Conservation (phyloP, 2,888 invertebrate genomes). For the Eupeodes latifasciatus region DNA sequence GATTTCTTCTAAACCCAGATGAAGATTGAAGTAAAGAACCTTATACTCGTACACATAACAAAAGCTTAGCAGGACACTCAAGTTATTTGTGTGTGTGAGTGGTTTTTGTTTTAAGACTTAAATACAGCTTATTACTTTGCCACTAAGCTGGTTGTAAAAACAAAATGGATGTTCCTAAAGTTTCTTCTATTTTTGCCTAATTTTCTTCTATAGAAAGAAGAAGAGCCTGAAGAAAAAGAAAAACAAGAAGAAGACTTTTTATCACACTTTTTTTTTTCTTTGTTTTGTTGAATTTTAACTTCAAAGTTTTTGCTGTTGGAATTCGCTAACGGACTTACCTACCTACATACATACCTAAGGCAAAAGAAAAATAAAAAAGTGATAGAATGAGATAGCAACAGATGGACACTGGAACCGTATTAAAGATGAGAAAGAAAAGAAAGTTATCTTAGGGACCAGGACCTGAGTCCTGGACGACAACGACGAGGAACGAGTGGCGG, state of each 20-base stretch:
- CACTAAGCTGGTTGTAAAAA: conserved; percentile 57
- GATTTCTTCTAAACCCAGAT: conserved; percentile 43
- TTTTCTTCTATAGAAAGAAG: neutral
- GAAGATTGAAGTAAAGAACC: neutral
- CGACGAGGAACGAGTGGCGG: neutral
- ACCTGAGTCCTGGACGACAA: conserved; percentile 9
- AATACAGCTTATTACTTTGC: conserved; percentile 62
- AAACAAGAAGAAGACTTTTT: conserved; percentile 14
- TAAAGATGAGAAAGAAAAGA: neutral
- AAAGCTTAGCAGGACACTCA: neutral
- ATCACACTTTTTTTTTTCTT: conserved; percentile 32
- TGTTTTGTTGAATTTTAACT: neutral
- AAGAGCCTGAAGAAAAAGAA: neutral
- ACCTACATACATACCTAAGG: neutral
- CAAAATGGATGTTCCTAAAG: conserved; percentile 35
- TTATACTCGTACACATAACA: neutral
- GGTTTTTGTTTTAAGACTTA: conserved; percentile 35
- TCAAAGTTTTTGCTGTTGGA: conserved; percentile 47
- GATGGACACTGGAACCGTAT: conserved; percentile 22
- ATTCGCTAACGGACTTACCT: conserved; percentile 18
- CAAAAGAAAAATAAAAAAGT: neutral
- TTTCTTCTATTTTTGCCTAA: conserved; percentile 21
- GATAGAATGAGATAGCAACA: conserved; percentile 47
- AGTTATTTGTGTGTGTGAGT: neutral
- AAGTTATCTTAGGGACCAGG: neutral